Evolutionary conservation across 2,113 vertebrate genomes (phyloP), one percentile per base, ranked within the genome.

Genomic region (Azemiops feae): DNA sequence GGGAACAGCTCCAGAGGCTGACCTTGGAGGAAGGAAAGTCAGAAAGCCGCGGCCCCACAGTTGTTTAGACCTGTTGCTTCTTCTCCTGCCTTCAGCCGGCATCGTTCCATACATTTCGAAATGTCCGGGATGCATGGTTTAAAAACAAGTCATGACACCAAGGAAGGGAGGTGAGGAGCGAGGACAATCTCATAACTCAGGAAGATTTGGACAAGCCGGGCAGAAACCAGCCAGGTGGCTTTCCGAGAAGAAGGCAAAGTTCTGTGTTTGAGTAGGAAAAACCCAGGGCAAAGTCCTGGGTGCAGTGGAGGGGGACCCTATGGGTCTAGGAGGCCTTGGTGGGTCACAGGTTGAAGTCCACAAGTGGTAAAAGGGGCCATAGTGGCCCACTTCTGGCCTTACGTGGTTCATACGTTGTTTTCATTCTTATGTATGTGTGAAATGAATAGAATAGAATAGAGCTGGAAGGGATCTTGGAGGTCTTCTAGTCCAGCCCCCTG

Each of bases 81-180:
- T 27, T 60, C 57, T 60, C 60, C 60, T 64, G 27, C 27, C 60
- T 30, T 64, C 23, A 60, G 8, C 57, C 57, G 0, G 8, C 23
- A 25, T 25, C 7, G 3, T 4, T 64, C 58, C 58, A 14, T 4
- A n/a, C 60, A 2, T n/a, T n/a, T 10, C 12, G 1, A 10, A 86
- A 47, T 11, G 43, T 47, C 1, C 0, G 0, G 10, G 39, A 7
- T 25, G 9, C 47, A 45, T 0, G 85, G 20, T 43, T 45, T 7
- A 47, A 86, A 47, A 12, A 4, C 9, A 22, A 86, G 23, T 25
- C 22, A 23, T 11, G 85, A 22, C 20, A 25, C 23, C 22, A 85
- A 45, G 39, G 18, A 22, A 45, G 34, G 39, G 7, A 43, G 85
- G 23, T 1, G 3, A 23, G 43, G 23, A 10, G 22, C 43, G 39